These are phyloP conservation scores for Phalacrocorax aristotelis DNA, from an alignment of 2,113 vertebrate genomes.

Conservation along the genomic window DNA sequence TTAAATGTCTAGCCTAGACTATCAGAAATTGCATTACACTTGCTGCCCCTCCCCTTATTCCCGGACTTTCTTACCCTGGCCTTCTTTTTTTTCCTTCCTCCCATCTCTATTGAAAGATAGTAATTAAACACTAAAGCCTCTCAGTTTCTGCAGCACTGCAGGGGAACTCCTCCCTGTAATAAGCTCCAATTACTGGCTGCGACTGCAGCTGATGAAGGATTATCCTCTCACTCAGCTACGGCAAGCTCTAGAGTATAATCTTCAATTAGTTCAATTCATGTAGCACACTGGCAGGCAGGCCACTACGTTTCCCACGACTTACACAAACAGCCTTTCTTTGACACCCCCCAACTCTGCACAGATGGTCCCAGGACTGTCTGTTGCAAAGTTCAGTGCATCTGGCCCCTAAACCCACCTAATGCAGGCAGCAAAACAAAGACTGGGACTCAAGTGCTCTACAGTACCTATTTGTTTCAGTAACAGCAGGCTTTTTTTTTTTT, in stretches of 20 bases:
- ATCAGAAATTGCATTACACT: conserved; percentile 63
- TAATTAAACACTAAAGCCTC: conserved; percentile 84
- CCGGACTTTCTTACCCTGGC: conserved; percentile 51
- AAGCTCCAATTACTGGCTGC: conserved; percentile 82
- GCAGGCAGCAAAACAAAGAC: conserved; percentile 68
- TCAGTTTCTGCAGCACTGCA: conserved; percentile 80
- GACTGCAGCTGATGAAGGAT: conserved; percentile 86
- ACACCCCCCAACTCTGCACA: conserved; percentile 72
- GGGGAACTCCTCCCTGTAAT: conserved; percentile 82
- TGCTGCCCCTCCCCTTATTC: conserved; percentile 54
- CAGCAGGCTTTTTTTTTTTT: conserved; percentile 47
- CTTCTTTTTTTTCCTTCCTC: not conserved
- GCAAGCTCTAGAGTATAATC: conserved; percentile 81
- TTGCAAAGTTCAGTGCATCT: conserved; percentile 75
- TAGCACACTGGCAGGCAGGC: conserved; percentile 74
- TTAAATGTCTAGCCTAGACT: conserved; percentile 65
- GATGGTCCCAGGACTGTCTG: conserved; percentile 75
- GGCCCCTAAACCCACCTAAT: conserved; percentile 72
- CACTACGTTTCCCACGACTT: conserved; percentile 83
- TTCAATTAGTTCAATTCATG: conserved; percentile 87
- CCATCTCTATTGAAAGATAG: conserved; percentile 72
- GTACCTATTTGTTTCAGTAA: conserved; percentile 76
- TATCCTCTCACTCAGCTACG: conserved; percentile 80
- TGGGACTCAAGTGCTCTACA: conserved; percentile 67
- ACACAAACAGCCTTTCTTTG: conserved; percentile 77